A percentile compares a stretch with the other conserved stretches of the same genome.
Evolutionary conservation across 2,888 invertebrate genomes (phyloP).

Genomic region (Acleris cristana): DNA sequence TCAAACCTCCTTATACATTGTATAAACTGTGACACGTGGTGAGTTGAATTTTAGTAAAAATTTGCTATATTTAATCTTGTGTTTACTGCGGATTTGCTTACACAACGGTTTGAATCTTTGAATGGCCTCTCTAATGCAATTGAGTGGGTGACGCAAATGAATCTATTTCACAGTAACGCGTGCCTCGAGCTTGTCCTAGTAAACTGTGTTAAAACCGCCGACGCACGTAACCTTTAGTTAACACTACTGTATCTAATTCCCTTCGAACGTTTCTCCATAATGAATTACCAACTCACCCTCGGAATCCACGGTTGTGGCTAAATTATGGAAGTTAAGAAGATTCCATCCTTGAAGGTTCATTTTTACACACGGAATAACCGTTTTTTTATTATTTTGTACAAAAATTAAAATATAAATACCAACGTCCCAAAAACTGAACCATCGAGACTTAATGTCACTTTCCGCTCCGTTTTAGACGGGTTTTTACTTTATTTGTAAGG

Average conservation of each 20-base stretch:
- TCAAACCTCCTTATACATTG: neutral
- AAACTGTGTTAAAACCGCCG: slow-evolving; percentile 16
- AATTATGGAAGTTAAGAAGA: slow-evolving; percentile 8
- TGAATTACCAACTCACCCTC: slow-evolving; percentile 19
- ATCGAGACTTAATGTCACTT: slow-evolving; percentile 37
- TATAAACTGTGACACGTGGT: neutral
- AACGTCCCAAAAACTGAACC: slow-evolving; percentile 28
- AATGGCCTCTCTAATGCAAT: slow-evolving; percentile 66
- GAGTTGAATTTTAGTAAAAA: slow-evolving; percentile 30
- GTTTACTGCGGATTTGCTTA: slow-evolving; percentile 44
- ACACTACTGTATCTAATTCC: slow-evolving; percentile 17
- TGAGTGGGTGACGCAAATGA: slow-evolving; percentile 60
- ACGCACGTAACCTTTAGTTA: slow-evolving; percentile 7
- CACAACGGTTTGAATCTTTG: slow-evolving; percentile 56
- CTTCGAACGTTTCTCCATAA: neutral
- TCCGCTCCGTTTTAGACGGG: neutral
- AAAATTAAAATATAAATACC: slow-evolving; percentile 33
- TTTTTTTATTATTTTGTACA: slow-evolving; percentile 36
- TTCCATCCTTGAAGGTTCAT: slow-evolving; percentile 30
- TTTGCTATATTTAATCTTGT: slow-evolving; percentile 39
- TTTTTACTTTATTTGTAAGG: neutral
- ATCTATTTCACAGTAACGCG: slow-evolving; percentile 50
- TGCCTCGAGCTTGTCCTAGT: slow-evolving; percentile 24
- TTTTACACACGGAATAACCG: slow-evolving; percentile 23
- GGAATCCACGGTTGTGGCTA: slow-evolving; percentile 7